Evolutionary conservation across 2,113 vertebrate genomes (phyloP).

Genomic region (Camarhynchus parvulus): DNA sequence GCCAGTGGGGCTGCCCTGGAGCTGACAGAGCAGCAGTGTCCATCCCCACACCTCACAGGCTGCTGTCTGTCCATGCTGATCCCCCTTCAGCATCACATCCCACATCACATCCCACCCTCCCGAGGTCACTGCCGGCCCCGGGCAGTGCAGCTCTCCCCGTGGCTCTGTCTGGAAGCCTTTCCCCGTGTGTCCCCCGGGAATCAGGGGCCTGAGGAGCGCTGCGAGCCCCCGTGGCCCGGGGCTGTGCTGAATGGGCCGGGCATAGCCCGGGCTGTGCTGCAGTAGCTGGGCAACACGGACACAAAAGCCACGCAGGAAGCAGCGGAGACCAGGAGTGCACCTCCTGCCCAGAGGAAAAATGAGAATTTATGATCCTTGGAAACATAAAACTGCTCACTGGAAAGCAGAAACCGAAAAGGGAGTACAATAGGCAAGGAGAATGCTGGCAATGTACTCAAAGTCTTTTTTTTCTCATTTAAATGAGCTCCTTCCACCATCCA

Average conservation of each 20-base stretch:
- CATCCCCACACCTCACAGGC: not conserved
- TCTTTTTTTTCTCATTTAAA: constrained; percentile 47
- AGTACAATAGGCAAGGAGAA: constrained; percentile 56
- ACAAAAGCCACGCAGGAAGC: constrained; percentile 37
- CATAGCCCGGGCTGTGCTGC: constrained; percentile 34
- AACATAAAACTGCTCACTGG: constrained; percentile 48
- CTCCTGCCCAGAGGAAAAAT: constrained; percentile 52
- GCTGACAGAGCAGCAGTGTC: not conserved
- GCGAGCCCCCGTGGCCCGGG: not conserved
- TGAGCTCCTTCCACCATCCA: constrained; percentile 5
- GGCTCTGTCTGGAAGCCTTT: not conserved
- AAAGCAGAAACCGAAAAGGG: constrained; percentile 24
- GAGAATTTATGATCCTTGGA: constrained; percentile 68
- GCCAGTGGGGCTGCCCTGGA: not conserved
- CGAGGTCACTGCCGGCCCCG: rapidly evolving
- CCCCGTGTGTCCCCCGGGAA: not conserved
- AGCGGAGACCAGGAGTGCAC: not conserved
- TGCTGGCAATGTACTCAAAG: not conserved
- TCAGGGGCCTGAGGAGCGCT: not conserved
- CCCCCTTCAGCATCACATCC: no score
- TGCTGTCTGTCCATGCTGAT: not conserved
- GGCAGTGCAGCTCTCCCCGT: rapidly evolving
- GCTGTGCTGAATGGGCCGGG: not conserved
- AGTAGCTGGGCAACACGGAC: constrained; percentile 61
- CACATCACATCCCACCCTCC: not conserved